Percentiles rank a stretch among this genome's conserved stretches.
Evolutionary conservation across 2,113 vertebrate genomes (phyloP).

Genomic region (Zosterops japonicus): DNA sequence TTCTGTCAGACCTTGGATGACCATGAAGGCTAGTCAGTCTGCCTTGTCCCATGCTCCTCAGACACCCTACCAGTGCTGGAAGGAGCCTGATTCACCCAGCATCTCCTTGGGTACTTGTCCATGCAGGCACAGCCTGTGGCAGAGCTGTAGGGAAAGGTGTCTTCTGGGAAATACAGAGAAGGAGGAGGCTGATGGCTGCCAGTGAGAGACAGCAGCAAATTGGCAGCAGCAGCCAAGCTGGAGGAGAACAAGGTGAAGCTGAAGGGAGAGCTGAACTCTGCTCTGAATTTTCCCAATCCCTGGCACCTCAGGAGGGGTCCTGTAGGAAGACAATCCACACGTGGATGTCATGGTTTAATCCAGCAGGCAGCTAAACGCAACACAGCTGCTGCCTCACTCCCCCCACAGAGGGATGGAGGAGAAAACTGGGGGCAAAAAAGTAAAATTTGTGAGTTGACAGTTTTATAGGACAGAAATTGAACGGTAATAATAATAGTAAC

Average conservation of each 20-base stretch:
- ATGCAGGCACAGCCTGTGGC: background rate
- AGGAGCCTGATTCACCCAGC: background rate
- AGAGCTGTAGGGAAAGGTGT: background rate
- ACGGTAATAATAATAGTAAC: background rate
- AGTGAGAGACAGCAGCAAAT: background rate
- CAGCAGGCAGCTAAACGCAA: background rate
- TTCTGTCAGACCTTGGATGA: background rate
- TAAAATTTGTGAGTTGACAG: background rate
- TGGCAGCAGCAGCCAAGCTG: background rate
- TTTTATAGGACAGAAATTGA: background rate
- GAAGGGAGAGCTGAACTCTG: rapidly evolving
- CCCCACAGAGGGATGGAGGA: background rate
- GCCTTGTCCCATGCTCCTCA: background rate
- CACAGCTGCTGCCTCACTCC: background rate
- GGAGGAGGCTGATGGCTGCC: background rate
- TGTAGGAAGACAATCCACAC: rapidly evolving
- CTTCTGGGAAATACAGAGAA: background rate
- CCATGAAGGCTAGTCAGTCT: background rate
- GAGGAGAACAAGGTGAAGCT: background rate
- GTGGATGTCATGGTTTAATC: background rate
- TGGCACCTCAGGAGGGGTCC: background rate
- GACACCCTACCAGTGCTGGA: background rate
- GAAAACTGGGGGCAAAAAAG: background rate
- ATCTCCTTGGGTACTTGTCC: background rate
- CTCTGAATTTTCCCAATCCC: background rate